These are phyloP conservation scores for Phyllostomus discolor DNA, from an alignment of 2,113 vertebrate genomes.

Conservation along the genomic window DNA sequence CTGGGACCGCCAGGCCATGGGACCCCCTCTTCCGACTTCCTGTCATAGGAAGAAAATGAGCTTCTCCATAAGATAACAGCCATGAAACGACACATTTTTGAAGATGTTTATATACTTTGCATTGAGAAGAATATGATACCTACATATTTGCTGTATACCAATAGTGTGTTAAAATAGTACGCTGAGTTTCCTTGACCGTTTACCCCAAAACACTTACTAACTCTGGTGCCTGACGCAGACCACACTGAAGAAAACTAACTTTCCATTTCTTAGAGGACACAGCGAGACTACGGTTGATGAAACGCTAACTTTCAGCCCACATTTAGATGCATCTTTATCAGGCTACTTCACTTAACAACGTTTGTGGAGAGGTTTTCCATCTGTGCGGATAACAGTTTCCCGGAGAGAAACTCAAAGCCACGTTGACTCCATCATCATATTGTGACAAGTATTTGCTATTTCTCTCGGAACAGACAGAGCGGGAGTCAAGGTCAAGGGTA, in stretches of 20 bases:
- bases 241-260: neutral
- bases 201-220: neutral
- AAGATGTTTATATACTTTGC: neutral
- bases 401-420: conserved; percentile 69
- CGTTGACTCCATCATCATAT: conserved; percentile 41
- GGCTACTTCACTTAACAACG: neutral
- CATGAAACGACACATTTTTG: neutral
- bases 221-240: neutral
- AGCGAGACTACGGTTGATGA: neutral
- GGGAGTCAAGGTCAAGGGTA: conserved; percentile 78
- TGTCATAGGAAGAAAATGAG: neutral
- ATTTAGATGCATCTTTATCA: neutral
- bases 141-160: neutral
- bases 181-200: neutral
- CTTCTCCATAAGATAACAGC: neutral
- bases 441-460: conserved; percentile 24
- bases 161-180: neutral
- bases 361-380: conserved; percentile 57
- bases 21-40: neutral
- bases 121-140: neutral
- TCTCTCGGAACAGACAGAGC: conserved; percentile 49
- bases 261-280: neutral
- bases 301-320: neutral
- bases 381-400: conserved; percentile 53
- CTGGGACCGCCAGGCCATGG: neutral